These are phyloP conservation scores for Cheilosia scutellata DNA, from an alignment of 2,888 invertebrate species.

Conservation along the genomic window DNA sequence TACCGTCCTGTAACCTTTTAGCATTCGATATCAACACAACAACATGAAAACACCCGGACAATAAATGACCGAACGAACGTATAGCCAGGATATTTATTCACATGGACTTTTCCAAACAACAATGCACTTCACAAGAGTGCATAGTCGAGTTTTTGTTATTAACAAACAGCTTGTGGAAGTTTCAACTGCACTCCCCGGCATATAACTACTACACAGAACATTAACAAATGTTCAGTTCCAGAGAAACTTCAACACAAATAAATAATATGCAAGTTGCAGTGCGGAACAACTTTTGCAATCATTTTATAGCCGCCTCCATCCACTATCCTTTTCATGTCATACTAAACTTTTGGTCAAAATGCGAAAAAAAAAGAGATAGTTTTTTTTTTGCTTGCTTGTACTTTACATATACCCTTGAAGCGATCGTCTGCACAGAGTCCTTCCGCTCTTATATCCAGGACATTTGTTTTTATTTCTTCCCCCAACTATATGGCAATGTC, in stretches of 20 bases:
- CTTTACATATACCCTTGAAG: constrained; percentile 19
- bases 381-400: neutral
- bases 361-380: neutral
- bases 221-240: constrained; percentile 41
- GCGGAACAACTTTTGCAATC: constrained; percentile 59
- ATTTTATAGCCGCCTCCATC: constrained; percentile 44
- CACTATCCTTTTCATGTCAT: neutral
- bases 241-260: constrained; percentile 48
- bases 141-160: constrained; percentile 50
- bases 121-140: constrained; percentile 11
- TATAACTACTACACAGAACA: constrained; percentile 2
- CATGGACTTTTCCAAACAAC: constrained; percentile 34
- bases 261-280: constrained; percentile 44
- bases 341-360: constrained; percentile 43
- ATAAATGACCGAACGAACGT: neutral
- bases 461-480: constrained; percentile 30
- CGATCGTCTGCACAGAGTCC: neutral
- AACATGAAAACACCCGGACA: neutral
- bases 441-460: constrained; percentile 8
- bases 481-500: neutral
- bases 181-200: constrained; percentile 37
- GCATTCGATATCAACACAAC: neutral
- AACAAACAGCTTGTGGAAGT: constrained; percentile 63
- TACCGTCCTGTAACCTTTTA: constrained; percentile 10
- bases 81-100: constrained; percentile 28